A percentile compares a stretch with the other conserved stretches of the same genome.
Conservation (phyloP, 2,797 vertebrate species). For the Argya squamiceps region DNA sequence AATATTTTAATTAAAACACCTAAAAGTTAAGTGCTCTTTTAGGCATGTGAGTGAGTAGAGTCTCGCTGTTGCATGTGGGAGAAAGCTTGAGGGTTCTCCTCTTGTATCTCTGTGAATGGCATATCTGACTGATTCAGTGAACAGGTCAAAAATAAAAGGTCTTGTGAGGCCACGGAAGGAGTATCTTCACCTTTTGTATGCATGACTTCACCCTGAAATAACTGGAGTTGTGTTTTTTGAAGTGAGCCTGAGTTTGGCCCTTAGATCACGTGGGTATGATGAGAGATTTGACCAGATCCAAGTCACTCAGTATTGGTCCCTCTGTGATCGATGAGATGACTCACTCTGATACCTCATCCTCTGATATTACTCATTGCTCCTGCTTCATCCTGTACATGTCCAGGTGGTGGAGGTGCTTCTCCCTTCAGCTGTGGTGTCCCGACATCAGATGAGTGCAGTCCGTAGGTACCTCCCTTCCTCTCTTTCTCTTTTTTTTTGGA, state of each 20-base stretch:
- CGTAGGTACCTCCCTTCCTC: background rate
- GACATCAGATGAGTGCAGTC: background rate
- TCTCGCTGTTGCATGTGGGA: background rate
- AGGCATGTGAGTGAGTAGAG: background rate
- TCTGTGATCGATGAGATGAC: background rate
- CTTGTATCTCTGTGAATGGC: background rate
- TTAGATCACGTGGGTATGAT: accelerated
- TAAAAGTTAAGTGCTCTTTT: background rate
- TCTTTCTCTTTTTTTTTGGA: background rate
- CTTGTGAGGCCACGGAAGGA: background rate
- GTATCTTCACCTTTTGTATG: background rate
- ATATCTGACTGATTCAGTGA: background rate
- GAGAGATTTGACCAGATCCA: background rate
- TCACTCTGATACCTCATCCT: background rate
- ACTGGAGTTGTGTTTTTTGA: background rate
- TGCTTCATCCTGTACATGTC: background rate
- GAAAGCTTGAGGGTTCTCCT: background rate
- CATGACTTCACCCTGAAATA: background rate
- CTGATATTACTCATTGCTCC: background rate
- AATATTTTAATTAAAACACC: background rate
- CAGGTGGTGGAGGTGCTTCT: background rate
- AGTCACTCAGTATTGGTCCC: accelerated
- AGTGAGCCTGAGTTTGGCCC: background rate
- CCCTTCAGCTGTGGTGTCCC: accelerated
- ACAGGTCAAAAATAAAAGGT: background rate